Evolutionary conservation across 2,888 invertebrate genomes (phyloP), one percentile per base, ranked within the genome.

Genomic region (Trissoscelio sp.): DNA sequence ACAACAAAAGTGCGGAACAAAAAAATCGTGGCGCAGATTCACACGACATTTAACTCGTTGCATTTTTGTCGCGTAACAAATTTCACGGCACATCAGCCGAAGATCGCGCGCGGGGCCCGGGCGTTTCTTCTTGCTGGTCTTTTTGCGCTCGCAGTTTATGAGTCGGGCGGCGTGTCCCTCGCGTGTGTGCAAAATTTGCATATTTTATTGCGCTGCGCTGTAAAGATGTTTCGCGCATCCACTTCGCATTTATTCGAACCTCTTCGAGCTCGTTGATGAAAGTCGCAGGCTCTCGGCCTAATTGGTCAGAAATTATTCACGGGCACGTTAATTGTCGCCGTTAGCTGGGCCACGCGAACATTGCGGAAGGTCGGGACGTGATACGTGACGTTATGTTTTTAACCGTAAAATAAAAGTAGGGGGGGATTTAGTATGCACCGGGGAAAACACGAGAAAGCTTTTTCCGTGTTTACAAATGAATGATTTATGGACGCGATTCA

Each of bases 221-320:
- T 75, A 81, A 77, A 81, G 77, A 81, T 53, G 81, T 73, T 77
- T 72, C 62, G 73, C 73, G 73, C 78, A 69, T 72, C 62, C 78
- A 62, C 60, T 66, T 81, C 24, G 57, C 73, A 69, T 81, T 78
- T 73, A 73, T 81, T 72, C 39, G 78, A 77, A 67, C 51, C 75
- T 81, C 67, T 58, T 77, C 48, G 77, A 55, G 78, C 72, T 77
- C 66, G 81, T 81, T 73, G 77, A 73, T 78, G 81, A 55, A 78
- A 81, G 77, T 77, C 73, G 67, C 80, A 51, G 78, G 66, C 73
- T 74, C 80, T 78, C 66, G 55, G 37, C 66, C 77, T 83, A 83
- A 83, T 83, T 81, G 83, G 78, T 79, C 55, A 75, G 75, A 73
- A 83, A 83, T 83, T 81, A 83, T 83, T 83, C 83, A 83, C 81